Percentiles rank a stretch among this genome's conserved stretches.
Conservation (phyloP, 2,113 vertebrate species). For the Malurus cyaneus region DNA sequence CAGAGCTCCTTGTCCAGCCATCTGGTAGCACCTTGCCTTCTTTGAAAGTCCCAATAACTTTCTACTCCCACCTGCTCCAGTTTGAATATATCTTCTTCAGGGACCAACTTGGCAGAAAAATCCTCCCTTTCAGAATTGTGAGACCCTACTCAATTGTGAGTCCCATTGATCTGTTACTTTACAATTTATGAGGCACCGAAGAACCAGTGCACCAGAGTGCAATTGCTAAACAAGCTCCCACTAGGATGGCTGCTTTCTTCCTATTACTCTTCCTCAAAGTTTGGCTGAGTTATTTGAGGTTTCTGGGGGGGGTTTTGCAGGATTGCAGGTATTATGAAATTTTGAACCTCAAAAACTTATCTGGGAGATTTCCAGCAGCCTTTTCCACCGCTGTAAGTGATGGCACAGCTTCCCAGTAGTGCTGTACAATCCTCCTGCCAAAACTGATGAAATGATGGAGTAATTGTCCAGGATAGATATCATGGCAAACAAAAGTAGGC, state of each 20-base stretch:
- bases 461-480: neutral
- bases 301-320: neutral
- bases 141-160: neutral
- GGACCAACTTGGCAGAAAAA: neutral
- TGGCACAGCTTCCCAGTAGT: neutral
- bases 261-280: neutral
- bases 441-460: neutral
- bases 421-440: neutral
- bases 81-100: neutral
- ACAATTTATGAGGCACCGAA: neutral
- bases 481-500: neutral
- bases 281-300: neutral
- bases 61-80: neutral
- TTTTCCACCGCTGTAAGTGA: neutral
- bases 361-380: neutral
- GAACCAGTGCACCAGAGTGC: neutral
- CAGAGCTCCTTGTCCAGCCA: neutral
- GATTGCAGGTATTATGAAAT: neutral
- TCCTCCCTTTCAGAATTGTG: neutral
- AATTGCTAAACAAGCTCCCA: neutral
- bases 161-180: neutral
- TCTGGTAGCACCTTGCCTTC: neutral
- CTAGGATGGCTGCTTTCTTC: neutral
- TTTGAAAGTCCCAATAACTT: neutral
- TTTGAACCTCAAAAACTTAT: neutral